Evolutionary conservation across 2,113 vertebrate genomes (phyloP).

Genomic region (Spheniscus mendiculus): DNA sequence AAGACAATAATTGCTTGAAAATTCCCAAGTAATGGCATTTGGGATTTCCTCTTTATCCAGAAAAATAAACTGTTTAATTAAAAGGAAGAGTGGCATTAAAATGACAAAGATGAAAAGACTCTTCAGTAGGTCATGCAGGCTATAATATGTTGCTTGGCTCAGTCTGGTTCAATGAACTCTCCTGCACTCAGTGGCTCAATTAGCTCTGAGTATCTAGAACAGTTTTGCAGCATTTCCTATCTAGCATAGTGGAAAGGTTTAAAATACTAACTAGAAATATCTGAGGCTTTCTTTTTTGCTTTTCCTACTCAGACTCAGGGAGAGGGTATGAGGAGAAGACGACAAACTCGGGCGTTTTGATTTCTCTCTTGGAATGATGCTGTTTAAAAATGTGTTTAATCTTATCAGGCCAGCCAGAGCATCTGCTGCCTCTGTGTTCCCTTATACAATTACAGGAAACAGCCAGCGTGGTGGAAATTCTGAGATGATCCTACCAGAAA

Average conservation of each 20-base stretch:
- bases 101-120: neutral
- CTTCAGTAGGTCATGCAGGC: neutral
- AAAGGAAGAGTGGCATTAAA: constrained; percentile 16
- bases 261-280: neutral
- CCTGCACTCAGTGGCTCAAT: neutral
- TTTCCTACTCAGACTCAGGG: neutral
- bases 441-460: neutral
- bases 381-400: neutral
- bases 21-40: neutral
- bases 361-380: neutral
- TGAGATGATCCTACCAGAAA: neutral
- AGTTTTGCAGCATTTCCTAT: neutral
- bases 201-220: neutral
- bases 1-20: neutral
- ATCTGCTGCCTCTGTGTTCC: neutral
- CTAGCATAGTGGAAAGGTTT: neutral
- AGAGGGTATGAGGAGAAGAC: neutral
- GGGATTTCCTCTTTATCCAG: neutral
- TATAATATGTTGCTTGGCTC: neutral
- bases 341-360: neutral
- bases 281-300: neutral
- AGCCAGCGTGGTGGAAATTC: neutral
- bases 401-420: neutral
- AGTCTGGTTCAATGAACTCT: neutral
- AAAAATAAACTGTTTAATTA: constrained; percentile 27